Base-by-base conservation (phyloP, 2,888 invertebrate species). In the Sarcophaga variegata region DNA sequence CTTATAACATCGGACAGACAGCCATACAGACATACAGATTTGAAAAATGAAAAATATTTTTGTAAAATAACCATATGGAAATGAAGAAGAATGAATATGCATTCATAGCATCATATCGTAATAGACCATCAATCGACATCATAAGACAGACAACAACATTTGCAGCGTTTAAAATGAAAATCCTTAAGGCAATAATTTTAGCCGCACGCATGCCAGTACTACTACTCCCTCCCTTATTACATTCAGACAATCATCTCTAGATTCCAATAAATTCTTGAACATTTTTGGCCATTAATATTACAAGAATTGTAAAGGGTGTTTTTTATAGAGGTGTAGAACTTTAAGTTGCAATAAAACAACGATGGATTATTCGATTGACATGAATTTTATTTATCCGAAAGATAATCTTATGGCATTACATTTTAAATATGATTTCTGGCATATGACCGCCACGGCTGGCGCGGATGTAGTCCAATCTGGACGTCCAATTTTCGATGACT, bases 111-210 rank as follows among this genome's bases (percentile, higher is more conserved):
- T 82, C 59, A 64, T 82, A 82, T 82, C 82, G 27, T 12, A 64
- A 27, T 59, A 77, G 76, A 71, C 71, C 70, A 76, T 76, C 81
- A 69, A 47, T 62, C 62, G 20, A n/a, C 62, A 62, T 62, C 10
- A n/a, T 17, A 20, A 62, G 17, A 62, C 59, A 59, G 6, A 17
- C 59, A 59, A 59, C n/a, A 59, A 17, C 20, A 37, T 45, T 45
- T 37, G 37, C 25, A 54, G 71, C 63, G 20, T 70, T 75, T 64
- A 12, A 80, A 83, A 83, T 74, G 67, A 83, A 69, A 80, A 80
- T 75, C 74, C 83, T 84, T 60, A 70, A 84, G 83, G 83, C 79
- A 64, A 80, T 70, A 84, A 84, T 70, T 79, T 75, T 54, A 14
- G 17, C 54, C 14, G 62, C 78, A 78, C 67, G 72, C 83, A 83